phyloP scores from a whole-genome alignment of 2,797 vertebrate genomes.

The Chloroceryle inda region DNA sequence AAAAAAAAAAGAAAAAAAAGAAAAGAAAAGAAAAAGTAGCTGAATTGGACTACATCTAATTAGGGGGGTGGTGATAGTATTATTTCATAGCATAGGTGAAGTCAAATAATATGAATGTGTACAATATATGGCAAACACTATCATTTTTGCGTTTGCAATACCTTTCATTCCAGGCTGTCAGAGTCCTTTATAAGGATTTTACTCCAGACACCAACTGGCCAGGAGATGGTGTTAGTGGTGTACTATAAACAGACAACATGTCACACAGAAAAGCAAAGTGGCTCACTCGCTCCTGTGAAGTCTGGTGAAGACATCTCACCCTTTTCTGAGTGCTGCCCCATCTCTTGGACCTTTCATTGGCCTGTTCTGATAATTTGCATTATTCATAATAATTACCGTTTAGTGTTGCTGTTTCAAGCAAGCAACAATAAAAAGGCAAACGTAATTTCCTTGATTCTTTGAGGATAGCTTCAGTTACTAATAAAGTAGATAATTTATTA shows the following conservation, averaged over 20 bases:
- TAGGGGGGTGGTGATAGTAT: neutral
- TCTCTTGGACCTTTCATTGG: neutral
- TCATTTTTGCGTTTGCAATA: neutral
- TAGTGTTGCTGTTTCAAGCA: neutral
- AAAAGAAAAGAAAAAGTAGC: neutral
- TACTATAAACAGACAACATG: neutral
- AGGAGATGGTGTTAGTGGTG: conserved; percentile 67
- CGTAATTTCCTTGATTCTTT: neutral
- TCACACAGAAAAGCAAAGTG: neutral
- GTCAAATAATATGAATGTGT: neutral
- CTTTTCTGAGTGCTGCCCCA: neutral
- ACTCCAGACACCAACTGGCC: conserved; percentile 11
- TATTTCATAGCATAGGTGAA: neutral
- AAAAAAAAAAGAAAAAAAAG: neutral
- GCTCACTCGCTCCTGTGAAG: neutral
- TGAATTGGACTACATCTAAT: neutral
- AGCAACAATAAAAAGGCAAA: neutral
- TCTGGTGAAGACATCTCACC: neutral
- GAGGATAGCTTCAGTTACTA: neutral
- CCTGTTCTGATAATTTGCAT: neutral
- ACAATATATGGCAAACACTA: neutral
- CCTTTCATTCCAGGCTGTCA: neutral
- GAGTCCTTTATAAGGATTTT: neutral
- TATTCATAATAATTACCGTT: neutral
- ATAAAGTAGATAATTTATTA: neutral